Evolutionary conservation across 2,888 invertebrate species (phyloP).

Genomic region (Harpagoxenus sublaevis): DNA sequence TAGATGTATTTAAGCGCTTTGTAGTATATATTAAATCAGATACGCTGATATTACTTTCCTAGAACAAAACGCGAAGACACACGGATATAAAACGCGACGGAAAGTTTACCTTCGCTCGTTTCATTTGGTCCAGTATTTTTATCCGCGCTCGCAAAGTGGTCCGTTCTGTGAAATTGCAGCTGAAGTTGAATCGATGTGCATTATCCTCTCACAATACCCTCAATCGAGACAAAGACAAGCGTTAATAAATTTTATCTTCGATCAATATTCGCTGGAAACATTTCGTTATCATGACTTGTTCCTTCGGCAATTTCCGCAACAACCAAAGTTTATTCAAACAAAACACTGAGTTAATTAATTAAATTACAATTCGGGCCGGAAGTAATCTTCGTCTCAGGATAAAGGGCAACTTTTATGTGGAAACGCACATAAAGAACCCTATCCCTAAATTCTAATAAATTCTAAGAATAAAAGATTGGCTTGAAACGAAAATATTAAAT

Average conservation of each 20-base stretch:
- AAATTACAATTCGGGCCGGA: constrained; percentile 1
- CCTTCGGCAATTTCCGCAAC: background rate
- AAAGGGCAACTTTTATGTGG: background rate
- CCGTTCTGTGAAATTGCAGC: constrained; percentile 21
- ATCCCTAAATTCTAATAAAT: background rate
- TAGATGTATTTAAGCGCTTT: background rate
- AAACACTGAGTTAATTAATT: background rate
- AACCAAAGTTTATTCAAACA: background rate
- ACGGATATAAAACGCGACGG: background rate
- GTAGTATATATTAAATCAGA: background rate
- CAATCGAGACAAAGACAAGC: constrained; percentile 2
- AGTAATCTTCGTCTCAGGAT: background rate
- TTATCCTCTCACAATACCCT: background rate
- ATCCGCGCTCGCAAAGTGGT: background rate
- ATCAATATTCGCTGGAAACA: constrained; percentile 15
- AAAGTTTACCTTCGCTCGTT: background rate
- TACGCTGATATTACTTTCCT: background rate
- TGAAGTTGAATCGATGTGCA: constrained; percentile 26
- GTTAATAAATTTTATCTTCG: constrained; percentile 11
- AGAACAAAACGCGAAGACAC: background rate
- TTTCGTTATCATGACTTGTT: constrained; percentile 2
- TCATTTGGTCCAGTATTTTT: constrained; percentile 22
- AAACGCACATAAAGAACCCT: background rate
- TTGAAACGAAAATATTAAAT: background rate
- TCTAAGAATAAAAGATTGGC: background rate